Evolutionary conservation across 2,888 invertebrate species (phyloP), one percentile per base, ranked within the genome.

Genomic region (Allacma fusca): DNA sequence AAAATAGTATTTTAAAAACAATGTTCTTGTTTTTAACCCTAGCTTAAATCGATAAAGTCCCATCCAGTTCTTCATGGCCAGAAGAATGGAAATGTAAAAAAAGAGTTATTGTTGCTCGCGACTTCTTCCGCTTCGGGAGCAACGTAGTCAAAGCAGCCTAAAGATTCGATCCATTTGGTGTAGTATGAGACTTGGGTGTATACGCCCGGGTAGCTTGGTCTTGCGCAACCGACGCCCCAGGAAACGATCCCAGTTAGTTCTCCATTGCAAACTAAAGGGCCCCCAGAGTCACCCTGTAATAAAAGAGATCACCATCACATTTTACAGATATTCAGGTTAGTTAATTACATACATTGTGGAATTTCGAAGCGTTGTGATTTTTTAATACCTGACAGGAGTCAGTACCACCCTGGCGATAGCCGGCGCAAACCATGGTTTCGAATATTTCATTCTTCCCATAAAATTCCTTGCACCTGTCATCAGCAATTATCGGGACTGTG

Each of bases 371-470:
- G n/a, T n/a, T n/a, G n/a, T n/a, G n/a, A n/a, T n/a, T n/a, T n/a
- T n/a, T n/a, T n/a, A n/a, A n/a, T 76, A 82, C 83, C 81, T 83
- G 83, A 44, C 83, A 83, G 24, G 81, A 81, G 43, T 83, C 83
- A 21, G 77, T 80, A 34, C 81, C 82, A 9, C 83, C 83, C 44
- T 83, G 79, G 0, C 72, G 59, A 34, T 76, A 83, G 0, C 83
- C 83, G 65, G 73, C 73, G 77, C 83, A 83, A 12, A 83, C n/a
- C 83, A 83, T 83, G 13, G 82, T 79, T 29, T 83, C 82, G 26
- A 68, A 79, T 16, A 83, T 83, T 65, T 83, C 83, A 40, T 77
- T 75, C 75, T 82, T 80, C 24, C 83, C 83, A 78, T 83, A 83
- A 75, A 75, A 79, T 1, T 80, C 80, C 73, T 78, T 70, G 68